Conservation (phyloP, 2,113 vertebrate species). For the Azemiops feae region DNA sequence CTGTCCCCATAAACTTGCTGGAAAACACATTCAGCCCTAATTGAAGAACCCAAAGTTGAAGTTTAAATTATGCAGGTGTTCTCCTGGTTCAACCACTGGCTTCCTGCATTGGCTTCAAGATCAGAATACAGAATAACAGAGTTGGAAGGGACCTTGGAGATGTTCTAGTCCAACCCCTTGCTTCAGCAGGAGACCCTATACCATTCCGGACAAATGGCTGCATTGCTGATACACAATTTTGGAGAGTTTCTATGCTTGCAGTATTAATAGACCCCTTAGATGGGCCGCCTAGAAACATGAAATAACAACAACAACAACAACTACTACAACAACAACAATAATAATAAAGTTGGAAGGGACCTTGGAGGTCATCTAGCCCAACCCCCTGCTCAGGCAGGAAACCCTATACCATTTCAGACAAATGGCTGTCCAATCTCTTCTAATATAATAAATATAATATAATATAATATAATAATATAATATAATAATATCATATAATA, state of each 20-base stretch:
- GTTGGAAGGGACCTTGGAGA: not conserved
- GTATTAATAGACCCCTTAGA: not conserved
- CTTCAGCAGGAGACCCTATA: not conserved
- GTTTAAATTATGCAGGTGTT: not conserved
- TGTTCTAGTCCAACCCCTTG: not conserved
- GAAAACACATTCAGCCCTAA: conserved; percentile 46
- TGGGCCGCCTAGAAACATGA: not conserved
- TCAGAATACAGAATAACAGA: not conserved
- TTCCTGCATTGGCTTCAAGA: not conserved
- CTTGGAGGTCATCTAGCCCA: no score
- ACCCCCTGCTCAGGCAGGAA: no score
- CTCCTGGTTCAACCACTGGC: not conserved
- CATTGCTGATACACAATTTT: not conserved
- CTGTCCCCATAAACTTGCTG: conserved; percentile 53
- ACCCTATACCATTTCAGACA: no score
- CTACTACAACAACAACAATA: no score
- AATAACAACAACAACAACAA: not conserved
- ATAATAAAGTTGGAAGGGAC: no score
- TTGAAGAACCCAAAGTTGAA: conserved; percentile 6
- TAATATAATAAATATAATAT: no score
- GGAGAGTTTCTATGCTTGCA: not conserved
- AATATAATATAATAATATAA: no score
- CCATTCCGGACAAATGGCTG: not conserved
- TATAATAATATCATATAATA: no score
- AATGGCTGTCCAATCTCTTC: no score